These are phyloP conservation scores for Tetramorium simillimum DNA, from an alignment of 1,140 invertebrate genomes.

Conservation along the genomic window DNA sequence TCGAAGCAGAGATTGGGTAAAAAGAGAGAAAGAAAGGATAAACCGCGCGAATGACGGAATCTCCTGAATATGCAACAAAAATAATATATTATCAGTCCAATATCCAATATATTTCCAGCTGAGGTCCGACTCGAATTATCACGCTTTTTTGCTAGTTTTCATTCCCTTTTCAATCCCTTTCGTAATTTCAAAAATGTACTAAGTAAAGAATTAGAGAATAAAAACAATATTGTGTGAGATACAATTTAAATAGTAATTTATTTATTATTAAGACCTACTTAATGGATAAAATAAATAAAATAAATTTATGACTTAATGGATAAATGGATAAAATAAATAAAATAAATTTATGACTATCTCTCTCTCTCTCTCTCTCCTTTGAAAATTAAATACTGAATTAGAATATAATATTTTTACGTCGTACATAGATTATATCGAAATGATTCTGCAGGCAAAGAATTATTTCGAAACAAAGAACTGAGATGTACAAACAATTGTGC, in stretches of 20 bases:
- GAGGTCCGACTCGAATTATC: constrained; percentile 31
- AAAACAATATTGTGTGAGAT: neutral
- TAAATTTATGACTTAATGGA: neutral
- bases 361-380: neutral
- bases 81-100: constrained; percentile 54
- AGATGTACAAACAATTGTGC: neutral
- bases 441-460: neutral
- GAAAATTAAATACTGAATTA: neutral
- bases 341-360: constrained; percentile 18
- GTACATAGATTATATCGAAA: neutral
- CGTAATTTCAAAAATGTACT: constrained; percentile 28
- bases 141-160: constrained; percentile 31
- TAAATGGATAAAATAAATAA: neutral
- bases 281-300: neutral
- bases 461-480: neutral
- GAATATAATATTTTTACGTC: constrained; percentile 1
- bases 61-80: constrained; percentile 19
- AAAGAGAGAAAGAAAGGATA: constrained; percentile 1
- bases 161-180: neutral
- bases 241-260: constrained; percentile 19
- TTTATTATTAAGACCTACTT: neutral
- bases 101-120: constrained; percentile 55
- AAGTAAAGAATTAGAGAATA: neutral
- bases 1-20: neutral
- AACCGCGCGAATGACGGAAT: neutral